phyloP scores from a whole-genome alignment of 2,888 invertebrate species.

The Aleiodes testaceus region DNA sequence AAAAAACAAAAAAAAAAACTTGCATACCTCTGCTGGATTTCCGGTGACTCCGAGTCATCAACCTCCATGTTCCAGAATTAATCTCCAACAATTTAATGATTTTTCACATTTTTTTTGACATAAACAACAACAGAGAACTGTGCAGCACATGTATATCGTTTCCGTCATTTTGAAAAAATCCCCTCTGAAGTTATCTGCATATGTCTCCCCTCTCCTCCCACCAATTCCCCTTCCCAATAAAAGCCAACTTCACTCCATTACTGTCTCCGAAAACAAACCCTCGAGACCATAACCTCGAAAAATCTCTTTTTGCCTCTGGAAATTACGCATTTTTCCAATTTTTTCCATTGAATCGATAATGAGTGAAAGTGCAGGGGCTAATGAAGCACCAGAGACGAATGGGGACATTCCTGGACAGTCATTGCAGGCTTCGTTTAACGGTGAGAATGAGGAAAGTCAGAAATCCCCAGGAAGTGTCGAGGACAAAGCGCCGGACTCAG shows the following conservation, averaged over 20 bases:
- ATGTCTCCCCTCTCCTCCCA: no score
- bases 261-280: constrained; percentile 8
- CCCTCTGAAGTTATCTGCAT: no score
- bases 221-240: background rate
- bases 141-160: no score
- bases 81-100: background rate
- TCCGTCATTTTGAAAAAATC: no score
- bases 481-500: constrained; percentile 61
- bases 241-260: background rate
- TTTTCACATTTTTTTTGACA: background rate
- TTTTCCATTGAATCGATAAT: constrained; percentile 43
- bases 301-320: background rate
- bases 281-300: constrained; percentile 2
- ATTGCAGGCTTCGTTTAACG: constrained; percentile 56
- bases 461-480: constrained; percentile 61
- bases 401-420: constrained; percentile 57
- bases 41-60: constrained; percentile 1
- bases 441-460: constrained; percentile 63
- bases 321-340: background rate
- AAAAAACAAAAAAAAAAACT: background rate
- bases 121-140: background rate
- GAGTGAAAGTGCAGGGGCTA: constrained; percentile 58
- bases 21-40: background rate
- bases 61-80: background rate
- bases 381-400: constrained; percentile 60